These are phyloP conservation scores for Psix sp. DNA, from an alignment of 1,140 invertebrate genomes.

Conservation along the genomic window DNA sequence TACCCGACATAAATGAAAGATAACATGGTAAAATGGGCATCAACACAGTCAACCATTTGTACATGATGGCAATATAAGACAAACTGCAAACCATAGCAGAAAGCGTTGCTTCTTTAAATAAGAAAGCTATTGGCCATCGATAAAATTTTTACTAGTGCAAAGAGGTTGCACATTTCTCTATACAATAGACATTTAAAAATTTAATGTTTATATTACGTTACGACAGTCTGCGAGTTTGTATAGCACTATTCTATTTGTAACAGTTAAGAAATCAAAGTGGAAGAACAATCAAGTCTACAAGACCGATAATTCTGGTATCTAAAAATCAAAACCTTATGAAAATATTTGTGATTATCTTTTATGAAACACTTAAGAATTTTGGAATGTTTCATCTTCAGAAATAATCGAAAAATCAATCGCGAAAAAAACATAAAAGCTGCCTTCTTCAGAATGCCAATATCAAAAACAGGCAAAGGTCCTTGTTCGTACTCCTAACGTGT, in stretches of 20 bases:
- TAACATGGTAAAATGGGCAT: constrained; percentile 29
- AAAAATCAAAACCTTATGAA: no score
- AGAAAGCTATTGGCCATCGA: no score
- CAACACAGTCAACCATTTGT: constrained; percentile 25
- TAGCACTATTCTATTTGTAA: no score
- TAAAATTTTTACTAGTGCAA: constrained; percentile 4
- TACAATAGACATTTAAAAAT: constrained; percentile 31
- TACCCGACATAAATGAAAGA: constrained; percentile 24
- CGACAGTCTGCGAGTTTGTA: constrained; percentile 1
- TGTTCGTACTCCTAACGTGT: constrained; percentile 23
- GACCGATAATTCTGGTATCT: no score
- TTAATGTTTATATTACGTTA: not conserved
- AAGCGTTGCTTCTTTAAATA: constrained; percentile 38
- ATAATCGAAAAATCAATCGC: no score
- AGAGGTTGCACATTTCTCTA: constrained; percentile 9
- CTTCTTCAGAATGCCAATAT: constrained; percentile 2
- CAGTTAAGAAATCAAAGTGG: no score
- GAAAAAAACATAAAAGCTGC: no score
- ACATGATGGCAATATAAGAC: constrained; percentile 25
- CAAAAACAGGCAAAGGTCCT: not conserved
- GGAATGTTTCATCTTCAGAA: no score
- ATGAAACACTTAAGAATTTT: no score
- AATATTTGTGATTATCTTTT: no score
- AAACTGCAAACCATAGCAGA: constrained; percentile 26
- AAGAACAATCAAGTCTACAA: no score